These are phyloP conservation scores for Nannospalax galili DNA, from an alignment of 2,113 vertebrate genomes.

Conservation along the genomic window DNA sequence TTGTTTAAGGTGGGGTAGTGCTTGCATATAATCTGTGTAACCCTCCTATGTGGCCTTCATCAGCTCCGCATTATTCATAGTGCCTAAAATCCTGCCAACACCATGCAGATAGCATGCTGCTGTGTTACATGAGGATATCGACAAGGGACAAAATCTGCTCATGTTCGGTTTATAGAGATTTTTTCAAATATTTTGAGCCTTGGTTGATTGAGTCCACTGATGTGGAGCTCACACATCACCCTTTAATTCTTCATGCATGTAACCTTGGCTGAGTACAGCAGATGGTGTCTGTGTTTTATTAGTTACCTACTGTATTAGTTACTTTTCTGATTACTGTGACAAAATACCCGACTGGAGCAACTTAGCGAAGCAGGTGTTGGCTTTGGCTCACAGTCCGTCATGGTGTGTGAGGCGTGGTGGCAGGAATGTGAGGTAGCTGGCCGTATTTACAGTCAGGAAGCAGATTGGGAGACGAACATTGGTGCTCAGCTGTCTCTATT, in stretches of 20 bases:
- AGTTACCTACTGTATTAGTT: background rate
- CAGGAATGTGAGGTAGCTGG: background rate
- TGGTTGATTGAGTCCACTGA: background rate
- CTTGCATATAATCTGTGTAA: rapidly evolving
- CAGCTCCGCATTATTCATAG: too few relatives aligned
- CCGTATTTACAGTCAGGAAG: background rate
- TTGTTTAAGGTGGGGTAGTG: background rate
- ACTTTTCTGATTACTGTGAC: background rate
- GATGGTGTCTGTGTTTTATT: background rate
- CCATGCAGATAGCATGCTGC: too few relatives aligned
- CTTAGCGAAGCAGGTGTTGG: background rate
- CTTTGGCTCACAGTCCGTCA: background rate
- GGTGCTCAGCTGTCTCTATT: background rate
- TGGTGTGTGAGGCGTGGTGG: too few relatives aligned
- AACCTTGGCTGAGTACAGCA: background rate
- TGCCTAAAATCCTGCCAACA: rapidly evolving
- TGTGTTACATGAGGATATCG: background rate
- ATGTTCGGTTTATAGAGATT: background rate
- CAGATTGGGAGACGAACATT: background rate
- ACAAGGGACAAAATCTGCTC: background rate
- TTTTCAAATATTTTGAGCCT: background rate
- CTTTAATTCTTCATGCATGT: background rate
- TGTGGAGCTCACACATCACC: background rate
- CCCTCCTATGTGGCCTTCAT: background rate
- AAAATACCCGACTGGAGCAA: background rate